Base-by-base conservation (phyloP, 1,140 invertebrate species). In the Coboldia fuscipes region DNA sequence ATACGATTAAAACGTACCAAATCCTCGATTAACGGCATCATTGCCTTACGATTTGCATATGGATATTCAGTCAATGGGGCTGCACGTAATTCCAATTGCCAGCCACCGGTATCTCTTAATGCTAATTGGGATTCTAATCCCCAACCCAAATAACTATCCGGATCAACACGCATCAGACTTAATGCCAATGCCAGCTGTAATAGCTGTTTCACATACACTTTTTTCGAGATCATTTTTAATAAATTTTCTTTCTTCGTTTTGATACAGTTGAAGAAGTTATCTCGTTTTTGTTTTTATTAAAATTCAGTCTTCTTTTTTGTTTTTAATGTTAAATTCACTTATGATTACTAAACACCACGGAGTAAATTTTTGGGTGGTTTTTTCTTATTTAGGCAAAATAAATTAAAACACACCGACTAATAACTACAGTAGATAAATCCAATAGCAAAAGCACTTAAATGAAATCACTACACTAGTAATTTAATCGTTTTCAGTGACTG, bases 101-200 rank as follows among this genome's bases (percentile, higher is more conserved):
- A 55, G n/a, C 50, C 51, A 40, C 46, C 68, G 28, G 65, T 66
- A 45, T 70, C 69, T 27, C 65, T 48, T 6, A 68, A 47, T 45
- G 71, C 65, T 35, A 68, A 35, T 30, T 52, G 51, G 6, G 47
- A 42, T 18, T 54, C 48, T 48, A 48, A 54, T 35, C 44, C 44
- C 15, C 45, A 43, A 26, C 46, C 66, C 19, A 72, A 51, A 44
- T 68, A 64, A 27, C 61, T 62, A 26, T 74, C 68, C 6, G 73
- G 63, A 52, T 81, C 72, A 1, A 75, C 71, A 37, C 76, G 61
- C 17, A 84, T 48, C 27, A 82, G 56, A 43, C 76, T 80, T 17
- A 82, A 56, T 29, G 81, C 53, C 40, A 84, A 51, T 14, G 76
- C 75, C 18, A 84, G 54, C 45, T 80, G 74, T 14, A 84, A 52